Evolutionary conservation across 2,113 vertebrate species (phyloP).

Genomic region (Gymnorhina tibicen): DNA sequence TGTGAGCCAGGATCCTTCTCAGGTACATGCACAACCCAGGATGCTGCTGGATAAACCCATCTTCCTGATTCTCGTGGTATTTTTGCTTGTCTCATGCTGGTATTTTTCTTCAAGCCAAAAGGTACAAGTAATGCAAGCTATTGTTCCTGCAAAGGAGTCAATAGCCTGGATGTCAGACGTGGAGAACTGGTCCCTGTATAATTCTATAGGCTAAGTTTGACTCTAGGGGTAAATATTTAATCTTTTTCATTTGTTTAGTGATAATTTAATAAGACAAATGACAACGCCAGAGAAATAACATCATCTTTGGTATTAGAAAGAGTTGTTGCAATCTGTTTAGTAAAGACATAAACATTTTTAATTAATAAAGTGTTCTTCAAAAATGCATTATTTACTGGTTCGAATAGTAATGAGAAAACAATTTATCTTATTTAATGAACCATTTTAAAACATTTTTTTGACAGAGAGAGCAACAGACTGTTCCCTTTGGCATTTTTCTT

Average conservation of each 20-base stretch:
- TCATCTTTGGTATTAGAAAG: constrained; percentile 6
- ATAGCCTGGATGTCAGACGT: background rate
- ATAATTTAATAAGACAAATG: constrained; percentile 35
- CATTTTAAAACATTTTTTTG: constrained; percentile 52
- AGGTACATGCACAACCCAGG: background rate
- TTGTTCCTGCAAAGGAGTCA: background rate
- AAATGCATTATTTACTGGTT: constrained; percentile 68
- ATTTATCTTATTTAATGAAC: constrained; percentile 67
- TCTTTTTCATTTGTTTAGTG: constrained; percentile 1
- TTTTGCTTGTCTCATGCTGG: background rate
- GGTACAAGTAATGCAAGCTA: background rate
- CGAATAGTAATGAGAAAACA: constrained; percentile 60
- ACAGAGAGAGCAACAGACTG: constrained; percentile 14
- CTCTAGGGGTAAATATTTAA: constrained; percentile 29
- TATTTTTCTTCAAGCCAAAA: background rate
- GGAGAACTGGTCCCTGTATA: background rate
- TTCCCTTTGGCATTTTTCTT: constrained; percentile 10
- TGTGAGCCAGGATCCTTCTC: background rate
- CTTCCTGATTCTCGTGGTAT: background rate
- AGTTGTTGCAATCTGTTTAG: constrained; percentile 8
- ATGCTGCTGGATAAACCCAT: background rate
- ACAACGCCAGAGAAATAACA: background rate
- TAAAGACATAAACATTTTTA: constrained; percentile 66
- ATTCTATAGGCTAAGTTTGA: background rate
- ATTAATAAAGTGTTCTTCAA: constrained; percentile 70